Evolutionary conservation across 37 sponge, comb jelly and placozoan species (phyloP).

Genomic region (Oopsacas minuta): DNA sequence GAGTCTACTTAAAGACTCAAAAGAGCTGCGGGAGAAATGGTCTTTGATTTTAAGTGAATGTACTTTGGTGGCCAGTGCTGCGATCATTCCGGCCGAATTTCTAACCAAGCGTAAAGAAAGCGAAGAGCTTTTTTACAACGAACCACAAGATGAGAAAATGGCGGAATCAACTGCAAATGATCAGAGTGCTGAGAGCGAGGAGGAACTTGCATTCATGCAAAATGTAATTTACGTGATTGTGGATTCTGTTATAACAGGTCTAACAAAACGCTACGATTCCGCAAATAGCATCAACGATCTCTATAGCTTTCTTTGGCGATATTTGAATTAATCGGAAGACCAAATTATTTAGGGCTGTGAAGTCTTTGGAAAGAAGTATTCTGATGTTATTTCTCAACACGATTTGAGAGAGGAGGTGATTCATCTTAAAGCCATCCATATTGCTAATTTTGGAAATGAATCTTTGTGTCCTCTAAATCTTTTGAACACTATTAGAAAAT

Average conservation of each 20-base stretch:
- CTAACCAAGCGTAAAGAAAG: neutral
- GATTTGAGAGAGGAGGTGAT: neutral
- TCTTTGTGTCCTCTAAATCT: neutral
- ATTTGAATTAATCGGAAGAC: neutral
- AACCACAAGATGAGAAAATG: neutral
- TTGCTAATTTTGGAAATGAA: neutral
- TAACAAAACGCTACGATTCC: neutral
- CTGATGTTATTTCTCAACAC: neutral
- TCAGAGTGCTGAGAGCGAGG: neutral
- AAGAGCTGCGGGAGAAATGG: neutral
- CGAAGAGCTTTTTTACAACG: neutral
- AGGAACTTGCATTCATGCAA: neutral
- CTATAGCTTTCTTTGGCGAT: neutral
- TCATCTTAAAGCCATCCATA: conserved; percentile 5
- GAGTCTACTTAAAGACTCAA: neutral
- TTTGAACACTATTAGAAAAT: neutral
- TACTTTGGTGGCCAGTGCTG: neutral
- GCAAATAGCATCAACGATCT: neutral
- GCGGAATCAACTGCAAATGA: neutral
- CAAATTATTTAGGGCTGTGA: neutral
- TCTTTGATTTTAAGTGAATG: neutral
- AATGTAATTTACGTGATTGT: neutral
- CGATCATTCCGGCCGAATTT: neutral
- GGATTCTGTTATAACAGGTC: neutral
- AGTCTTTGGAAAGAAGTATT: neutral